Conservation (phyloP, 2,113 vertebrate species). For the Seriola dumerili region DNA sequence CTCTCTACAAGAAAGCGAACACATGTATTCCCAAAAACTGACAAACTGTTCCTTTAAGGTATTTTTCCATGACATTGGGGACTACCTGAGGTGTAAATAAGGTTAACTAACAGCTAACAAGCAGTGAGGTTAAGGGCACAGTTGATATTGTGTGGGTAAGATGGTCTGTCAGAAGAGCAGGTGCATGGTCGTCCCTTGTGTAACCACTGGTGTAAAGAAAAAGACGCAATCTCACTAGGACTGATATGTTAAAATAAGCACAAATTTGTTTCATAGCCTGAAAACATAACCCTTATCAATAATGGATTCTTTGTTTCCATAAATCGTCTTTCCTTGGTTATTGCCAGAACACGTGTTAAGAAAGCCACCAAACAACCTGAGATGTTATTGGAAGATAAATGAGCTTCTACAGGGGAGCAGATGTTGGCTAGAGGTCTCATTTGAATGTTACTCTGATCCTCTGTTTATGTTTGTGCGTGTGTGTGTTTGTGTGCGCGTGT, state of each 20-base stretch:
- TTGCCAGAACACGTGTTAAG: constrained; percentile 8
- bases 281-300: constrained; percentile 19
- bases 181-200: neutral
- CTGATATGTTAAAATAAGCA: constrained; percentile 2
- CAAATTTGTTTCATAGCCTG: neutral
- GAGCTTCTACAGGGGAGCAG: constrained; percentile 66
- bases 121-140: neutral
- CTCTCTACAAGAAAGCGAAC: neutral
- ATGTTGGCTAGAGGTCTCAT: constrained; percentile 74
- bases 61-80: neutral
- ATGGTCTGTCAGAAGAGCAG: neutral
- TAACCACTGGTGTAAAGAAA: neutral
- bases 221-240: neutral
- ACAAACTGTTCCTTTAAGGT: neutral
- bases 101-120: neutral
- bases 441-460: constrained; percentile 72
- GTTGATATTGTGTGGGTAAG: neutral
- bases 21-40: neutral
- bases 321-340: neutral
- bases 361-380: constrained; percentile 38
- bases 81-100: neutral
- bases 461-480: constrained; percentile 51
- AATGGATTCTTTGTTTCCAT: constrained; percentile 29
- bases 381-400: constrained; percentile 62
- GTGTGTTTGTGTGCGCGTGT: constrained; percentile 1